A percentile compares a stretch with the other conserved stretches of the same genome.
Conservation (phyloP, 1,140 invertebrate species). For the Mamestra configurata region DNA sequence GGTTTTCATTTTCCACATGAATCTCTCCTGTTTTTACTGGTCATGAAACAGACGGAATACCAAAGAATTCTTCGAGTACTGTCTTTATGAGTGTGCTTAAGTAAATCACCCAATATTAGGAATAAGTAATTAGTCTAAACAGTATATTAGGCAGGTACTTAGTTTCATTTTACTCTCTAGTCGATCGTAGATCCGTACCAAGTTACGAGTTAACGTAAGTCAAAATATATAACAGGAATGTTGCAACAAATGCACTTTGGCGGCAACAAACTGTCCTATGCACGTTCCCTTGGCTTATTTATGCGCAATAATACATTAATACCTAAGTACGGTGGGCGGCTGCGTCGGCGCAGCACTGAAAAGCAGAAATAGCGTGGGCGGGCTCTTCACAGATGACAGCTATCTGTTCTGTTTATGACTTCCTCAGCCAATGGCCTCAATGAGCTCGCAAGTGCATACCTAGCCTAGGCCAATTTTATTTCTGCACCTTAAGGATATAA, state of each 20-base stretch:
- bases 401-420: slow-evolving; percentile 84
- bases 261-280: slow-evolving; percentile 62
- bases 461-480: slow-evolving; percentile 23
- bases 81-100: too few relatives aligned
- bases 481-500: too few relatives aligned
- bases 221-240: slow-evolving; percentile 1
- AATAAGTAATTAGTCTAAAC: too few relatives aligned
- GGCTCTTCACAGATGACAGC: slow-evolving; percentile 82
- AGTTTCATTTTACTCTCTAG: too few relatives aligned
- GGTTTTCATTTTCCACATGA: slow-evolving; percentile 14
- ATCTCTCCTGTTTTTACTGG: neutral
- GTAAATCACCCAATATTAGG: too few relatives aligned
- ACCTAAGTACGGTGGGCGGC: slow-evolving; percentile 60
- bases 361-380: slow-evolving; percentile 86
- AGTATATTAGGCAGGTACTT: too few relatives aligned
- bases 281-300: slow-evolving; percentile 73
- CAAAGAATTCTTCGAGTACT: neutral
- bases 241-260: slow-evolving; percentile 49
- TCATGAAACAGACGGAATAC: neutral
- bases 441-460: slow-evolving; percentile 26
- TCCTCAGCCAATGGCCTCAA: slow-evolving; percentile 84
- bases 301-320: slow-evolving; percentile 60
- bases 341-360: slow-evolving; percentile 69
- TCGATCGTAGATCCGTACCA: neutral
- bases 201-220: neutral